Base-by-base conservation (phyloP, 2,797 vertebrate species). In the Anisognathus igniventris region DNA sequence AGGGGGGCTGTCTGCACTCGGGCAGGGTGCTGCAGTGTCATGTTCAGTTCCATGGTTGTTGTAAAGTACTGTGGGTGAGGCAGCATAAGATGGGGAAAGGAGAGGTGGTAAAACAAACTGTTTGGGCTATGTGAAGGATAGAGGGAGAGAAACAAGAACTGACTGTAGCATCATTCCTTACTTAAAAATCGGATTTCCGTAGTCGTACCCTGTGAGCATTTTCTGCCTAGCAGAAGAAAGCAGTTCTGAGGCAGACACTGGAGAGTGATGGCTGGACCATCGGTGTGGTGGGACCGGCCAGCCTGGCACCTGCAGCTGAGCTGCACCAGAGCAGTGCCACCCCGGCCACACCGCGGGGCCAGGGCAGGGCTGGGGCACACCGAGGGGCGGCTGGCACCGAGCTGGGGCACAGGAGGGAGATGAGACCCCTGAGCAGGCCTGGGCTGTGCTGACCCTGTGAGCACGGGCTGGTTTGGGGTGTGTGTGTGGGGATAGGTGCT, bases 241-340 rank as follows among this genome's bases (percentile, higher is more conserved):
- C n/a, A 17, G 7, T 44, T 58, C 30, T 4, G 24, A 54, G 51
- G 50, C 79, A 56, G 53, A 4, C n/a, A 28, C 42, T 71, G n/a
- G 61, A 10, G 21, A 25, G 31, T 0, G 0, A 28, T 13, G 21
- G 14, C 45, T 20, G 76, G 61, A 21, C 51, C 33, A 0, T 20
- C 2, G 1, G n/a, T 2, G 24, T 4, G 1, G 30, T 0, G 0
- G 2, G 20, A 44, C 57, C 3, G 8, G 24, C 1, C 0, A 1
- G 20, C 39, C 53, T 12, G 15, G 56, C 56, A 23, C 51, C 51
- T 31, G 51, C 51, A 13, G 50, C 50, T 51, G 50, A 37, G 37
- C 37, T 37, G 9, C 33, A 9, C 24, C 2, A 8, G 44, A 11
- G 44, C 44, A 45, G 45, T 28, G 48, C 15, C 48, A 6, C 20